These are phyloP conservation scores for Cercocebus atys DNA, from an alignment of 2,113 vertebrate genomes.

Conservation along the genomic window DNA sequence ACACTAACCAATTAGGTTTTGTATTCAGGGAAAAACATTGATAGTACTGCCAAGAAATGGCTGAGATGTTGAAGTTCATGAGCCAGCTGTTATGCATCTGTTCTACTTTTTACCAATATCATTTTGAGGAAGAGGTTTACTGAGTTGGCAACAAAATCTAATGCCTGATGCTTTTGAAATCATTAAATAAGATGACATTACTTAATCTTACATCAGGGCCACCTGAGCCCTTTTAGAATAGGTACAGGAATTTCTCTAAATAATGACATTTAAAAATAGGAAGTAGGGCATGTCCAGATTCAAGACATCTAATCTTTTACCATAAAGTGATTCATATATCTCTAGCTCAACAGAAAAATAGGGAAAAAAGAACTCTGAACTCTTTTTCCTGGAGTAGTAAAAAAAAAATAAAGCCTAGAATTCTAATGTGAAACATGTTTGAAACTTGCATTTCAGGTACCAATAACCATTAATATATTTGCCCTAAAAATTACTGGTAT, in stretches of 20 bases:
- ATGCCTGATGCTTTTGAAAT: constrained; percentile 35
- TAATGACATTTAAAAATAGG: constrained; percentile 25
- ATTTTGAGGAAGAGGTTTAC: constrained; percentile 24
- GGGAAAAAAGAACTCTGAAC: not conserved
- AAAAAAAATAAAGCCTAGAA: not conserved
- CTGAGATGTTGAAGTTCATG: not conserved
- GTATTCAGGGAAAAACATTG: not conserved
- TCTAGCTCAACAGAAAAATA: not conserved
- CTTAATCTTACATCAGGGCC: not conserved
- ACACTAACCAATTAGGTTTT: not conserved
- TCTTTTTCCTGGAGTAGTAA: not conserved
- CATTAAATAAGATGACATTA: constrained; percentile 35
- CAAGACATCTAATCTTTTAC: constrained; percentile 16
- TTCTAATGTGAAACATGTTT: constrained; percentile 43
- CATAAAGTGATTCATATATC: not conserved
- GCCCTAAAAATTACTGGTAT: constrained; percentile 19
- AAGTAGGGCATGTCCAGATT: not conserved
- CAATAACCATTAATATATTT: constrained; percentile 39
- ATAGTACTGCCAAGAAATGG: not conserved
- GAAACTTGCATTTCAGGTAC: constrained; percentile 28
- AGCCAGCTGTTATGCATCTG: not conserved
- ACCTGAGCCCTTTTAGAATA: constrained; percentile 11
- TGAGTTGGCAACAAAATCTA: constrained; percentile 46
- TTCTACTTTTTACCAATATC: constrained; percentile 36
- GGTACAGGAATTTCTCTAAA: not conserved